Base-by-base conservation (phyloP, 2,888 invertebrate species). In the Spatulosminthurus flaviceps region DNA sequence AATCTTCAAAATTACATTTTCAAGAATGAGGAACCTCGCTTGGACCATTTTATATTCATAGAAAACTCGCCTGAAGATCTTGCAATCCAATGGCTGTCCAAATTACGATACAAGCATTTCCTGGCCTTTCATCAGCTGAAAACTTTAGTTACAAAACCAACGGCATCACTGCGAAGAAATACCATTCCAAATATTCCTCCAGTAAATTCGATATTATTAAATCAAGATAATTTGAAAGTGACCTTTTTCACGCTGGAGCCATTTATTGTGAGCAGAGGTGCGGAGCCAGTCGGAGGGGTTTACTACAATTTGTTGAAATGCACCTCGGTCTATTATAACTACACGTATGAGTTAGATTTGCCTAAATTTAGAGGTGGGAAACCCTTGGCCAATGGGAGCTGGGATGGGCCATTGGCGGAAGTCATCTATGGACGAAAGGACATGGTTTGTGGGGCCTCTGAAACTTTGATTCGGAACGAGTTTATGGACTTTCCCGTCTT, bases 331-430 rank as follows among this genome's bases (percentile, higher is more conserved):
- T 28, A 28, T 19, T 69, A 29, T n/a, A 69, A 69, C 69, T 69
- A 13, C 34, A 69, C 69, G 2, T 29, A 29, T 13, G 69, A 69
- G 4, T 16, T 69, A 29, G 69, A 69, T n/a, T 69, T 34, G 29
- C 29, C 34, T 2, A 9, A n/a, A 13, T 69, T 28, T 11, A 69
- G n/a, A 19, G 69, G 69, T 1, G 34, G n/a, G n/a, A 69, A 29
- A 7, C 28, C 21, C 29, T n/a, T 69, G 4, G 29, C 29, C 1
- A 69, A 69, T 21, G 69, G 69, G 21, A 69, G 29, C 4, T 69
- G 69, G 69, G 24, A 13, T 7, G 69, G 69, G 1, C 29, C n/a
- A 1, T 5, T 34, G 9, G 29, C 29, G 7, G 29, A 69, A 9
- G 29, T 29, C 4, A 26, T 69, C 5, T 13, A 28, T 26, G 69